Conservation (phyloP, 64 coral and sea anemone genomes). For the Astreopora myriophthalma region DNA sequence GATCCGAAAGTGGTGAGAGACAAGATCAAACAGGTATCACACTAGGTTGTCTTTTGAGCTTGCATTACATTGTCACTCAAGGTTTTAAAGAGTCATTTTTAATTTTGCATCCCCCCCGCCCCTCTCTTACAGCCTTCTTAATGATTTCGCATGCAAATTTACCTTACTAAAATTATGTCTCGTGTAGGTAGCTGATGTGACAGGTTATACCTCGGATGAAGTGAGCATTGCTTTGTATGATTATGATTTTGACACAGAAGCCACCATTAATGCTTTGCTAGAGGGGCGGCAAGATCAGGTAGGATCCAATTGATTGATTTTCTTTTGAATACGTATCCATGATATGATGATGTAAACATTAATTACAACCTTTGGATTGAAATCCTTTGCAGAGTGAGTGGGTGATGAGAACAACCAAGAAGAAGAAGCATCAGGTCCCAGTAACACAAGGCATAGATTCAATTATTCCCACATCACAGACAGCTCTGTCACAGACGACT, state of each 20-base stretch:
- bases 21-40: conserved; percentile 83
- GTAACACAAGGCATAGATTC: conserved; percentile 78
- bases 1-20: conserved; percentile 76
- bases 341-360: neutral
- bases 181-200: conserved; percentile 85
- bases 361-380: neutral
- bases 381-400: conserved; percentile 83
- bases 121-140: too few species aligned
- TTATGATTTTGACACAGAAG: conserved; percentile 89
- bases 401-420: conserved; percentile 83
- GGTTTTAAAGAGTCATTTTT: too few species aligned
- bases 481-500: conserved; percentile 21
- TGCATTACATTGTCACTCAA: too few species aligned
- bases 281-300: conserved; percentile 95
- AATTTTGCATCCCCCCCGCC: too few species aligned
- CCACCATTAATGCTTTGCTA: conserved; percentile 85
- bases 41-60: neutral
- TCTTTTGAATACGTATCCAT: neutral
- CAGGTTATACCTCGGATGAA: conserved; percentile 75
- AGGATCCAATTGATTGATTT: neutral
- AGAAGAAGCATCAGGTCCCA: conserved; percentile 88
- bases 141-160: too few species aligned
- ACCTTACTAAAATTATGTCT: neutral
- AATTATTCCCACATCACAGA: conserved; percentile 62
- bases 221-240: conserved; percentile 96